phyloP scores from a whole-genome alignment of 1,140 invertebrate genomes.

The Drosophila lacteicornis region DNA sequence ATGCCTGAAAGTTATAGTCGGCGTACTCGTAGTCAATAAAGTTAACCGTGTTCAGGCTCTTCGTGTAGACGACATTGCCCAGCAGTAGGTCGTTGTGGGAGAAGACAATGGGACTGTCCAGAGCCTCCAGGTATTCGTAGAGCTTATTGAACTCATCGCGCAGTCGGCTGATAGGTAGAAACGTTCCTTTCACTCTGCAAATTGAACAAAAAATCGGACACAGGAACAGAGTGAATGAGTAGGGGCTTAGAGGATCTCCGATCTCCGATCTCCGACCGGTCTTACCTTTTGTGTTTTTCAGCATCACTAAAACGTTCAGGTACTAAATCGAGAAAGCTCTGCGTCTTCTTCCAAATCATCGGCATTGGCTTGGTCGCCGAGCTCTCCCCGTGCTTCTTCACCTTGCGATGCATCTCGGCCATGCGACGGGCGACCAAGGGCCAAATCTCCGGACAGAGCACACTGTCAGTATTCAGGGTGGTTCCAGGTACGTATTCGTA shows the following conservation, averaged over 20 bases:
- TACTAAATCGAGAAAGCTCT: conserved; percentile 90
- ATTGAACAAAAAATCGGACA: background rate
- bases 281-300: conserved; percentile 88
- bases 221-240: background rate
- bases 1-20: conserved; percentile 96
- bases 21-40: conserved; percentile 99
- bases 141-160: conserved; percentile 89
- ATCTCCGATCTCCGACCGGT: background rate
- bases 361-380: conserved; percentile 84
- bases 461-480: conserved; percentile 90
- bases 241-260: background rate
- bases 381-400: conserved; percentile 43
- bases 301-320: conserved; percentile 88
- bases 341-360: conserved; percentile 90
- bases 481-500: conserved; percentile 96
- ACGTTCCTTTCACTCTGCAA: conserved; percentile 89
- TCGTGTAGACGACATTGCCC: conserved; percentile 95
- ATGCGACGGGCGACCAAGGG: conserved; percentile 91
- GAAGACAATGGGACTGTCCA: conserved; percentile 95
- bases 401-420: conserved; percentile 92
- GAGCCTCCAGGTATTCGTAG: conserved; percentile 88
- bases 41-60: conserved; percentile 89
- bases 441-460: conserved; percentile 90
- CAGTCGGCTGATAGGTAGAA: conserved; percentile 89
- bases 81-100: conserved; percentile 98